phyloP scores from a whole-genome alignment of 2,113 vertebrate genomes.

The Conger conger region DNA sequence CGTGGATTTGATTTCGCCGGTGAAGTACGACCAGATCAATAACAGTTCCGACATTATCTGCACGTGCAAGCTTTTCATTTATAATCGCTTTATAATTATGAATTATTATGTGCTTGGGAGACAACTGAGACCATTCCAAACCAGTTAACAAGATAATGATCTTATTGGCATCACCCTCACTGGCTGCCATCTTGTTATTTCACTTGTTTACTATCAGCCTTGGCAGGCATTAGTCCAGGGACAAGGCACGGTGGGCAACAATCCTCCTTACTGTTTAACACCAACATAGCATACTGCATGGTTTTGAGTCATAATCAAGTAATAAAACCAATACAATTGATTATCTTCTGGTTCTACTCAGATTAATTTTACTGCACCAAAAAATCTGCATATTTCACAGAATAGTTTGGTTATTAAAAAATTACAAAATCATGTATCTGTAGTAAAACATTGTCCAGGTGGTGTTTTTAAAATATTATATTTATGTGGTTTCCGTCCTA shows the following conservation, averaged over 20 bases:
- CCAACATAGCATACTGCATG: background rate
- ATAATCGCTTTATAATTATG: background rate
- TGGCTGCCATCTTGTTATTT: background rate
- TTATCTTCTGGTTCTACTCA: background rate
- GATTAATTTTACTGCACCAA: background rate
- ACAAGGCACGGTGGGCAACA: background rate
- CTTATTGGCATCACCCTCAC: background rate
- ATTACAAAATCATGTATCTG: background rate
- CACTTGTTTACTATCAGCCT: background rate
- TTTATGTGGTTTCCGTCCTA: background rate
- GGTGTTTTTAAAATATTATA: background rate
- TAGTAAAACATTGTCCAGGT: too few relatives aligned
- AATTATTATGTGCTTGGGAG: background rate
- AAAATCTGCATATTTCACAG: background rate
- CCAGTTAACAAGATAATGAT: background rate
- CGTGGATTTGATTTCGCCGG: background rate
- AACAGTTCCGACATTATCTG: background rate
- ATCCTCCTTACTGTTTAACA: background rate
- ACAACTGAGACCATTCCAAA: background rate
- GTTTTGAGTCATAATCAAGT: background rate
- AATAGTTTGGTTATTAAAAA: background rate
- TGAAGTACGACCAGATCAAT: background rate
- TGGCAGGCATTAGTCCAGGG: background rate
- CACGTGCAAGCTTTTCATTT: background rate
- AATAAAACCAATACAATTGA: background rate